Conservation (phyloP, 92 coral and sea anemone species). For the Anthopleura xanthogrammica region DNA sequence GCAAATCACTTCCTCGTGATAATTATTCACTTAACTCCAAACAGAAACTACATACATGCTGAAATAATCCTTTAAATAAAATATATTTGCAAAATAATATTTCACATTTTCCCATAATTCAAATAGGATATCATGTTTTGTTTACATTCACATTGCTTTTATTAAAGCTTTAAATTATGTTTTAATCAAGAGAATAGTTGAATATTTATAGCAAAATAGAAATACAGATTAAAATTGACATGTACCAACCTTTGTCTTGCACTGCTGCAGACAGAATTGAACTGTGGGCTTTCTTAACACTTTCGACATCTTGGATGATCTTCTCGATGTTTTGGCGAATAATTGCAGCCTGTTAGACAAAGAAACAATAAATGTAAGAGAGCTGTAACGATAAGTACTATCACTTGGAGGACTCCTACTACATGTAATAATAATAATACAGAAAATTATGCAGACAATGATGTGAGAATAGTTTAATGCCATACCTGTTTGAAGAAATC, state of each 20-base stretch:
- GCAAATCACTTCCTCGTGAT: neutral
- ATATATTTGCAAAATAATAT: neutral
- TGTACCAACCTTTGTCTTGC: conserved; percentile 70
- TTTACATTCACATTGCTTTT: neutral
- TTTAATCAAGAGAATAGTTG: neutral
- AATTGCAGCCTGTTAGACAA: conserved; percentile 64
- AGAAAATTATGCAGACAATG: conserved; percentile 1
- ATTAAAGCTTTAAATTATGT: too few relatives aligned
- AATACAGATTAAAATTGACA: neutral
- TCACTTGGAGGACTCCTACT: neutral
- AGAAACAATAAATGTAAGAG: neutral
- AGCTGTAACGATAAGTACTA: neutral
- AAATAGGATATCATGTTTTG: neutral
- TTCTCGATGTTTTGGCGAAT: conserved; percentile 79
- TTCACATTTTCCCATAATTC: neutral
- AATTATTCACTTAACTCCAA: neutral
- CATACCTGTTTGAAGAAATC: conserved; percentile 66
- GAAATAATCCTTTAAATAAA: neutral
- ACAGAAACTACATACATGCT: neutral
- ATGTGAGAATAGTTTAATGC: neutral
- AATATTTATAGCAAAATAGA: neutral
- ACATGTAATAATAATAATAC: neutral
- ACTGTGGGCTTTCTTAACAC: conserved; percentile 90
- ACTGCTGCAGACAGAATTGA: conserved; percentile 86
- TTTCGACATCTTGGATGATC: conserved; percentile 84